Percentiles rank a stretch among this genome's conserved stretches.
Conservation (phyloP, 1,140 invertebrate genomes). For the Odontomachus brunneus region DNA sequence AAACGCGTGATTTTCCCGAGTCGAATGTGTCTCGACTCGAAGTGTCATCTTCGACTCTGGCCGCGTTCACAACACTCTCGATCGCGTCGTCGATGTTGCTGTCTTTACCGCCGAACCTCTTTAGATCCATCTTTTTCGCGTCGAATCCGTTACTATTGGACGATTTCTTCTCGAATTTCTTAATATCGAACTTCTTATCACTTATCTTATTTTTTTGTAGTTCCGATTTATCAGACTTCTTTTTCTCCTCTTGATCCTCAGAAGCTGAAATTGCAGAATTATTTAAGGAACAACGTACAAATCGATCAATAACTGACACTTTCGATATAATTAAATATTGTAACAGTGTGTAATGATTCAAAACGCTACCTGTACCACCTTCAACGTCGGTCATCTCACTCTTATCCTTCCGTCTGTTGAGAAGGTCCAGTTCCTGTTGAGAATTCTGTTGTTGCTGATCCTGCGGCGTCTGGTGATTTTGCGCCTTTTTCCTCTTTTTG, state of each 20-base stretch:
- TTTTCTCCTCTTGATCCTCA: conserved; percentile 82
- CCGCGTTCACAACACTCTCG: conserved; percentile 87
- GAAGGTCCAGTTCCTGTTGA: conserved; percentile 77
- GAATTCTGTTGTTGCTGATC: conserved; percentile 78
- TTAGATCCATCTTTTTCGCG: conserved; percentile 77
- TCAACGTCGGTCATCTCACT: conserved; percentile 79
- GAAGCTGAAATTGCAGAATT: conserved; percentile 55
- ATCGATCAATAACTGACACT: no score
- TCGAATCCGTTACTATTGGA: conserved; percentile 78
- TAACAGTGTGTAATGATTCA: not conserved
- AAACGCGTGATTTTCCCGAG: conserved; percentile 80
- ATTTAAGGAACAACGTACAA: not conserved
- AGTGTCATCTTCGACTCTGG: conserved; percentile 80
- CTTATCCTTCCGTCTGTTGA: conserved; percentile 80
- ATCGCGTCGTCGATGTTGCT: conserved; percentile 85
- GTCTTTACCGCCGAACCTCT: conserved; percentile 76
- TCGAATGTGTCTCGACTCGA: conserved; percentile 83
- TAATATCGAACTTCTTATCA: conserved; percentile 81
- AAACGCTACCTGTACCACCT: conserved; percentile 65
- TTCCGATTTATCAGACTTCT: conserved; percentile 76
- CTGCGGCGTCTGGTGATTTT: conserved; percentile 42
- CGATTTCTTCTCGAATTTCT: conserved; percentile 80
- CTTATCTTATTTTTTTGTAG: conserved; percentile 64
- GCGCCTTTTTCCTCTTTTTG: conserved; percentile 80
- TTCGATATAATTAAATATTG: not conserved